phyloP scores from a whole-genome alignment of 2,113 vertebrate genomes.

The Eurystomus gularis region DNA sequence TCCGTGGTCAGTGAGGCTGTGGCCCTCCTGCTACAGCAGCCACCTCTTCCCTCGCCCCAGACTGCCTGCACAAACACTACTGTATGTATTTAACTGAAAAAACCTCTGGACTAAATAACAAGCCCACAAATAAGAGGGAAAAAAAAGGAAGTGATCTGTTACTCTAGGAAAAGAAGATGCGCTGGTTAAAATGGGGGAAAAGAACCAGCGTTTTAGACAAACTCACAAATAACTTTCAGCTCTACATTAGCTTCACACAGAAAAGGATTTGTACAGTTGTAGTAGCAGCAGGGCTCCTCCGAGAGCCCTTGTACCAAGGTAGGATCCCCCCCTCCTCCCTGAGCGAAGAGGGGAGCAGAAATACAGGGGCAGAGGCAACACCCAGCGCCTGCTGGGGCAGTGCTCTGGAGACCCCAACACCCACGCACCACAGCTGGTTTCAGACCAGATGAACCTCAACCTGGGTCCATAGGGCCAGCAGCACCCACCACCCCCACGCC shows the following conservation, averaged over 20 bases:
- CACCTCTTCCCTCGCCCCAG: neutral
- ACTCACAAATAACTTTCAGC: neutral
- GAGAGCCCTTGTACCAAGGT: neutral
- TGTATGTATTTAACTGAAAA: neutral
- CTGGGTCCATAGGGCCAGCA: neutral
- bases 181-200: neutral
- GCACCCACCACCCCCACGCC: neutral
- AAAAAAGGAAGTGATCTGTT: neutral
- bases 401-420: neutral
- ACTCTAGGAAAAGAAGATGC: neutral
- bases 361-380: neutral
- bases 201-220: neutral
- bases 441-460: neutral
- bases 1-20: rapidly evolving
- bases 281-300: neutral
- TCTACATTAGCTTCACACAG: neutral
- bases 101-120: neutral
- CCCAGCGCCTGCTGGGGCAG: neutral
- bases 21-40: neutral
- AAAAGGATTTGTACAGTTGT: neutral
- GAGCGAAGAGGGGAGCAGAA: neutral
- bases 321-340: neutral
- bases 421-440: rapidly evolving
- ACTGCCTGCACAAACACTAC: neutral
- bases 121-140: neutral